Evolutionary conservation across 2,888 invertebrate species (phyloP), one percentile per base, ranked within the genome.

Genomic region (Apantesis nais): DNA sequence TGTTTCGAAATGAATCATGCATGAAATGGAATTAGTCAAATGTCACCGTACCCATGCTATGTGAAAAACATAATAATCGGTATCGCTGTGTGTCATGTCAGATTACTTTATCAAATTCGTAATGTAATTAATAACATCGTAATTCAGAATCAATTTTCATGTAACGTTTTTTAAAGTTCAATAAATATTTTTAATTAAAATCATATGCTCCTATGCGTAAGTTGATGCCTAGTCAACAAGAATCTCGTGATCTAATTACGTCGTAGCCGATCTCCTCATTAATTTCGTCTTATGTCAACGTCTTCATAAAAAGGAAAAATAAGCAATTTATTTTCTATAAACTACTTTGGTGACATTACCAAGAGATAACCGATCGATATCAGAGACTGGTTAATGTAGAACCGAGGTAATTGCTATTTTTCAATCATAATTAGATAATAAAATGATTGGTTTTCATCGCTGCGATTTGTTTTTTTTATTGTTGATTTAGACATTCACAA

Each of bases 161-260:
- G 62, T 76, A 72, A 71, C 62, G 66, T 67, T 72, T 72, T 41
- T 63, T 71, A 62, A 70, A 68, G 52, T 68, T 61, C 48, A 68
- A 71, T 74, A 48, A 39, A 74, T 62, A 71, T 55, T 71, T n/a
- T 63, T 70, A 68, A 72, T 67, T 70, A 55, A 25, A 70, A 65
- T 55, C 68, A 63, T 16, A 58, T 69, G 60, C 58, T 60, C 19
- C 22, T 62, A n/a, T 64, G 48, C 39, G 29, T 0, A 22, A 39
- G 39, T 25, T 55, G 11, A 12, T 25, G 55, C 55, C 25, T 55
- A n/a, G 11, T 48, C 8, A 37, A 14, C 39, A 22, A n/a, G 61
- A 62, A 37, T 16, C n/a, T n/a, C n/a, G 37, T 62, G 22, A 62
- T 44, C 41, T 12, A 3, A 41, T 48, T 48, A 9, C 22, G 22